These are phyloP conservation scores for Amblyteles armatorius DNA, from an alignment of 2,888 invertebrate genomes.

Conservation along the genomic window DNA sequence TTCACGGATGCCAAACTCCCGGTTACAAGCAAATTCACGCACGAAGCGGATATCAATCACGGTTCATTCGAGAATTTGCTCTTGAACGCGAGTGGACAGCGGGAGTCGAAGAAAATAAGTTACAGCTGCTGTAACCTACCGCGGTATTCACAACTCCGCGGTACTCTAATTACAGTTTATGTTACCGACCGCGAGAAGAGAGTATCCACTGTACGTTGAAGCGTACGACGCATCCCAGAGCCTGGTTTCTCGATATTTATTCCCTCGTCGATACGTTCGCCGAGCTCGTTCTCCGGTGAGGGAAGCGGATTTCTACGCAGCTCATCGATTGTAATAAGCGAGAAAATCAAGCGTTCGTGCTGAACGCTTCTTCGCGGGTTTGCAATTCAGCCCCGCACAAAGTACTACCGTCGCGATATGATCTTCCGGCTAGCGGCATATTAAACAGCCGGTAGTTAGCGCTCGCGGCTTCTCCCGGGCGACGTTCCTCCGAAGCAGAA, in stretches of 20 bases:
- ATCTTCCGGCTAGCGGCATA: conserved; percentile 45
- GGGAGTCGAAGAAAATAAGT: too few relatives aligned
- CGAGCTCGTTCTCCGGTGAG: conserved; percentile 6
- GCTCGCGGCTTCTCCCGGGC: conserved; percentile 14
- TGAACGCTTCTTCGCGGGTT: conserved; percentile 11
- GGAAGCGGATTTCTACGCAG: not conserved
- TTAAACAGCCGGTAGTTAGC: conserved; percentile 44
- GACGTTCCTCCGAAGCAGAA: not conserved
- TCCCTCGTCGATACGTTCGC: conserved; percentile 19
- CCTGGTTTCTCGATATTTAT: conserved; percentile 19
- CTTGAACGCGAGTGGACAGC: too few relatives aligned
- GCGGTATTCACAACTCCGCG: too few relatives aligned
- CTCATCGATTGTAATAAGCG: conserved; percentile 33
- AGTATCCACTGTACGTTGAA: not conserved
- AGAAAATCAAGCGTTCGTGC: conserved; percentile 30
- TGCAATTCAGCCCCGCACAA: conserved; percentile 6
- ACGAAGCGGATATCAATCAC: too few relatives aligned
- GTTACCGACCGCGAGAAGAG: not conserved
- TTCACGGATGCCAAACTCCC: too few relatives aligned
- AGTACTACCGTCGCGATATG: conserved; percentile 17
- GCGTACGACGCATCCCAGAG: conserved; percentile 3
- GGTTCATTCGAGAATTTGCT: too few relatives aligned
- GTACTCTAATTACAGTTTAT: too few relatives aligned
- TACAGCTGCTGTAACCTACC: not conserved
- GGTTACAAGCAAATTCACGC: too few relatives aligned